Evolutionary conservation across 1,140 invertebrate genomes (phyloP).

Genomic region (Drosophila truncata): DNA sequence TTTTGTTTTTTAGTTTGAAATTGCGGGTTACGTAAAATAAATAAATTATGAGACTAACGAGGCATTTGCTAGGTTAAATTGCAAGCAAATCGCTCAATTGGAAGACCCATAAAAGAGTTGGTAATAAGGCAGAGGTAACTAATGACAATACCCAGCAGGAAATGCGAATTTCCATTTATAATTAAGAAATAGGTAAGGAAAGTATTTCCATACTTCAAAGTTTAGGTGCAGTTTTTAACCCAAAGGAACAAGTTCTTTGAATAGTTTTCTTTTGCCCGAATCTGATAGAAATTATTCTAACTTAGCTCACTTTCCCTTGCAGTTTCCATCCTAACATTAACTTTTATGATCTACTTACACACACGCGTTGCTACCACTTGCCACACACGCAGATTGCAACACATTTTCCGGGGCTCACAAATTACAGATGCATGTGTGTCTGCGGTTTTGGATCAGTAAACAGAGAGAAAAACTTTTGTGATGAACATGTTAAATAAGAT

Average conservation of each 20-base stretch:
- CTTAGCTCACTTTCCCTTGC: neutral
- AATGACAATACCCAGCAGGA: neutral
- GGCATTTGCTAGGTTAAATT: slow-evolving; percentile 36
- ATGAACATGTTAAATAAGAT: slow-evolving; percentile 58
- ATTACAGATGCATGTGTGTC: slow-evolving; percentile 36
- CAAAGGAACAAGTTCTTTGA: neutral
- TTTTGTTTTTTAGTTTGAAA: neutral
- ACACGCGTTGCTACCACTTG: slow-evolving; percentile 9
- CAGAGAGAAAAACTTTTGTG: slow-evolving; percentile 52
- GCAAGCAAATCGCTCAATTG: slow-evolving; percentile 37
- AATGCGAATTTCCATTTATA: neutral
- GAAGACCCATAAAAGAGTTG: slow-evolving; percentile 26
- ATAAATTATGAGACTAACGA: slow-evolving; percentile 41
- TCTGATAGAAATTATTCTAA: neutral
- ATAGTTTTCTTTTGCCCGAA: neutral
- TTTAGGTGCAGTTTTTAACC: neutral
- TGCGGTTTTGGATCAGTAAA: slow-evolving; percentile 44
- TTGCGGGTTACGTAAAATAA: slow-evolving; percentile 33
- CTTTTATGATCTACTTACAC: slow-evolving; percentile 11
- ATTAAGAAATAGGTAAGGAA: neutral
- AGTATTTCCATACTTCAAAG: neutral
- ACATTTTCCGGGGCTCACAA: slow-evolving; percentile 54
- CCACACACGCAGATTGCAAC: slow-evolving; percentile 39
- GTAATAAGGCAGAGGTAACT: slow-evolving; percentile 2
- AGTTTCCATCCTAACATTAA: neutral